Evolutionary conservation across 2,797 vertebrate genomes (phyloP), one percentile per base, ranked within the genome.

Genomic region (Xenentodon cancila): DNA sequence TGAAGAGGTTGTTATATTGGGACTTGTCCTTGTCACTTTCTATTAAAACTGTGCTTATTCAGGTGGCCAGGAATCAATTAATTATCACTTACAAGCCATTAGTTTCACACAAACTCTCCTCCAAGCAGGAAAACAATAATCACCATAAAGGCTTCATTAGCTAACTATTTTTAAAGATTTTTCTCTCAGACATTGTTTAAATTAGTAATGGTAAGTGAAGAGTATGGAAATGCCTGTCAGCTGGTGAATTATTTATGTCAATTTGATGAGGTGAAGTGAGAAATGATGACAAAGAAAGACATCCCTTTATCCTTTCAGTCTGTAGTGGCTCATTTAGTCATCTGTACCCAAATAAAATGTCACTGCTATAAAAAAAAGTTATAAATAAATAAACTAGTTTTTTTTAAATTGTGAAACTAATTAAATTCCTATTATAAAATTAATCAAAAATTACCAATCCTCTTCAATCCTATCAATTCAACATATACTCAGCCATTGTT

Each of bases 11-110:
- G 77, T 59, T 55, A 83, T 81, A 93, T 76, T 71, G 71, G 74
- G 91, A 91, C 87, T 79, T 71, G 60, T 93, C 84, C 91, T 89
- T 92, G 92, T 93, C 94, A 92, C 84, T 92, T 91, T 92, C 93
- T 92, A 96, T 96, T 96, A 96, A 94, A 94, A 84, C 78, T 84
- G 76, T 82, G 86, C 92, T 96, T 94, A 94, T 92, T 96, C 94
- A 95, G 92, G 91, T 94, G 90, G 87, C 88, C 79, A 81, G 87
- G 91, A 92, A 96, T 93, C 92, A 92, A 95, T 94, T 94, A 93
- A 93, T 94, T 94, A 91, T 66, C 75, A 73, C 85, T 92, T 82
- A 82, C 75, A 90, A 94, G 92, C 90, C 88, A 86, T 89, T 93
- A 93, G 88, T 91, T 93, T 94, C 93, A 91, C 93, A 91, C 90